Conservation (phyloP, 1,140 invertebrate species). For the Micrasema longulum region DNA sequence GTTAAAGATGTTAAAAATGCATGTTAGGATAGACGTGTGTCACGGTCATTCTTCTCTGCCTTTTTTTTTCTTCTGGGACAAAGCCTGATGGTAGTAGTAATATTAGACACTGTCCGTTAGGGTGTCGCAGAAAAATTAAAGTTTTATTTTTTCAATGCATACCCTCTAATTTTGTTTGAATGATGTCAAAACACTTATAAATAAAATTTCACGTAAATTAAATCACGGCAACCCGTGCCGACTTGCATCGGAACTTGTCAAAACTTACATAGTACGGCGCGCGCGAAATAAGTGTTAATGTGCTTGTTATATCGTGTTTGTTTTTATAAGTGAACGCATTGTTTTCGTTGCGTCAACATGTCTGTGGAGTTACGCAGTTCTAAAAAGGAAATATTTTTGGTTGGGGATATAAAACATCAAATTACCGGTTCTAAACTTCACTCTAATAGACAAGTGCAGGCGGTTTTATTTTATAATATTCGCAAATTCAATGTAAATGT, state of each 20-base stretch:
- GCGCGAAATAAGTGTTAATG: not conserved
- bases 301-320: slow-evolving; percentile 1
- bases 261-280: not conserved
- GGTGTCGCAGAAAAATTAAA: not conserved
- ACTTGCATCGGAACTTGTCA: slow-evolving; percentile 13
- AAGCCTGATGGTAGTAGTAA: no score
- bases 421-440: not conserved
- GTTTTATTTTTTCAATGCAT: slow-evolving; percentile 4
- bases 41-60: no score
- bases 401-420: not conserved
- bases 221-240: slow-evolving; percentile 7
- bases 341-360: not conserved
- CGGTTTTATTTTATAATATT: slow-evolving; percentile 5
- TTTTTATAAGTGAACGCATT: not conserved
- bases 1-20: no score
- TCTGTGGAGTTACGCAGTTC: not conserved
- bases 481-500: slow-evolving; percentile 53
- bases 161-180: slow-evolving; percentile 2
- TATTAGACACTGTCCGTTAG: no score
- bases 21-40: no score
- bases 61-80: no score
- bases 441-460: not conserved
- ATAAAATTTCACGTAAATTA: not conserved
- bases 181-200: not conserved
- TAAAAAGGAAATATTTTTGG: slow-evolving; percentile 6